Evolutionary conservation across 1,140 invertebrate genomes (phyloP).

Genomic region (Bombus sylvicola): DNA sequence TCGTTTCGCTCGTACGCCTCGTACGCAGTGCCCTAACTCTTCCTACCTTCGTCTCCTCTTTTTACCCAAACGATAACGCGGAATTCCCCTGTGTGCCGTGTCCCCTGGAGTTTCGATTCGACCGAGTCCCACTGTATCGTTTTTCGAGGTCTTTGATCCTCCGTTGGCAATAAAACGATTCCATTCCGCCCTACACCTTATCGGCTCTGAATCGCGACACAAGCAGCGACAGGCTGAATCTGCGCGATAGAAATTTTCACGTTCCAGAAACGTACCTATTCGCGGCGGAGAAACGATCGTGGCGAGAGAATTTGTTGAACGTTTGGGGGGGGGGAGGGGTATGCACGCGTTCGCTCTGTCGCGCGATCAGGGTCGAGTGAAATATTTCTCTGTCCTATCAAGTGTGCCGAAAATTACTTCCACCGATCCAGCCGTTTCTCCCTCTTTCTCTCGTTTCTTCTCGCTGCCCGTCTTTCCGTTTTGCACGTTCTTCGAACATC

Average conservation of each 20-base stretch:
- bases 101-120: slow-evolving; percentile 2
- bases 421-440: too few species aligned
- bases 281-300: slow-evolving; percentile 2
- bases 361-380: background rate
- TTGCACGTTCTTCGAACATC: too few species aligned
- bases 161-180: slow-evolving; percentile 12
- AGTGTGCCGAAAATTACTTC: background rate
- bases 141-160: slow-evolving; percentile 25
- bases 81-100: background rate
- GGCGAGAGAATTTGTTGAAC: background rate
- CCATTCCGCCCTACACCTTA: background rate
- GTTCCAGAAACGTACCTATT: background rate
- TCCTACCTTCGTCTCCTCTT: too few species aligned
- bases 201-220: background rate
- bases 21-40: too few species aligned
- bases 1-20: background rate
- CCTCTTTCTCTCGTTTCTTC: background rate
- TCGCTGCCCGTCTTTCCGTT: background rate
- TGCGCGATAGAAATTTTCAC: background rate
- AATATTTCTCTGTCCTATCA: slow-evolving; percentile 8
- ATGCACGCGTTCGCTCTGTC: too few species aligned
- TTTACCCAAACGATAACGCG: background rate
- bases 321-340: background rate
- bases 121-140: background rate
- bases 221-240: background rate